These are phyloP conservation scores for Callipepla squamata DNA, from an alignment of 2,113 vertebrate species.

Conservation along the genomic window DNA sequence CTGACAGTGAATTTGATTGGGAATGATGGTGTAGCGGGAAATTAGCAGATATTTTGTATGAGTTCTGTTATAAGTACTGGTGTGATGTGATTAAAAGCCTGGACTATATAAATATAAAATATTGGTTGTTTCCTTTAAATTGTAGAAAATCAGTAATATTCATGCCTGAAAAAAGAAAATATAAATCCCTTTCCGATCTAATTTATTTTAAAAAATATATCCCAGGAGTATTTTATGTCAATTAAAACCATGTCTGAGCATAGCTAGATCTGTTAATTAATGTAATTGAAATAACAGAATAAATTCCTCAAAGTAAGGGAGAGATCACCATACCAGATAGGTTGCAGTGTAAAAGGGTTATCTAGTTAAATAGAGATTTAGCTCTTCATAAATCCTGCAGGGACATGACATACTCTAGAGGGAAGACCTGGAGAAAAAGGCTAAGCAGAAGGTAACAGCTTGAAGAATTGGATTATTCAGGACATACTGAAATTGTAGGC, in stretches of 20 bases:
- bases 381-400: neutral
- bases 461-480: neutral
- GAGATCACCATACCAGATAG: neutral
- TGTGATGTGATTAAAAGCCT: neutral
- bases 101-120: neutral
- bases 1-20: too few species aligned
- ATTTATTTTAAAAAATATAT: neutral
- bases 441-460: neutral
- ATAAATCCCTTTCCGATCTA: neutral
- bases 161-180: neutral
- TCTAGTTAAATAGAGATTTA: neutral
- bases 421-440: neutral
- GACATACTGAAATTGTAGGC: neutral
- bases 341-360: neutral
- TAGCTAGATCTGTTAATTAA: neutral
- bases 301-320: neutral
- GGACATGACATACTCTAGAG: neutral
- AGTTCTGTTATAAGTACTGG: too few species aligned
- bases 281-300: neutral
- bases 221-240: neutral
- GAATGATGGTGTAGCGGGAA: too few species aligned
- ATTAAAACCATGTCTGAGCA: neutral
- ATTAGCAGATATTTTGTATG: too few species aligned
- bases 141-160: accelerated
- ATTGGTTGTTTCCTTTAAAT: neutral